These are phyloP conservation scores for Leiothrix lutea DNA, from an alignment of 2,113 vertebrate species.

Conservation along the genomic window DNA sequence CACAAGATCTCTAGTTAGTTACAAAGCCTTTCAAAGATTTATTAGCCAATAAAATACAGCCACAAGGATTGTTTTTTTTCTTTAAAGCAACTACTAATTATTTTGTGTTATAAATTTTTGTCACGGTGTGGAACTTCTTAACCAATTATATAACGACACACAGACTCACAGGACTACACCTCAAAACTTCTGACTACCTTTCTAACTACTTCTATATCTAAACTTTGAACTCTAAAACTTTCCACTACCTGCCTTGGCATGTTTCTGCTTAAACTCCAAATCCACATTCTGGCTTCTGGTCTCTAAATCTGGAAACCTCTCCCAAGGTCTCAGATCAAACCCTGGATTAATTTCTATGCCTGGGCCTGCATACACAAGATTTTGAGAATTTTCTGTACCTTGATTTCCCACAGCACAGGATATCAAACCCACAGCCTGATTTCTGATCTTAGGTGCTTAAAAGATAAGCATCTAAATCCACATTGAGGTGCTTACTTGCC, in stretches of 20 bases:
- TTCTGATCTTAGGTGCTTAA: not conserved
- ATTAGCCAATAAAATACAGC: not conserved
- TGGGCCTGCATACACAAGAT: not conserved
- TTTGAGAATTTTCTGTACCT: not conserved
- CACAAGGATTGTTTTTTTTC: not conserved
- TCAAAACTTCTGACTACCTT: not conserved
- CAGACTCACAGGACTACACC: not conserved
- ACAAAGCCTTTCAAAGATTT: not conserved
- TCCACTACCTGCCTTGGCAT: not conserved
- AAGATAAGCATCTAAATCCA: not conserved
- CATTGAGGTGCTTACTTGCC: not conserved
- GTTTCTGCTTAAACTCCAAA: not conserved
- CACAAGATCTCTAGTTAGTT: not conserved
- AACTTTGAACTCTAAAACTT: not conserved
- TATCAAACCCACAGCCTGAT: not conserved
- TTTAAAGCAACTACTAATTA: not conserved
- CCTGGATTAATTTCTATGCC: not conserved
- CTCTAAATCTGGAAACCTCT: not conserved
- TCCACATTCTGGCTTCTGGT: not conserved
- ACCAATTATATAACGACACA: not conserved
- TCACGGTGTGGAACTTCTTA: not conserved
- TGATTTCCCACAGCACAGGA: not conserved
- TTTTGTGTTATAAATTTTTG: not conserved
- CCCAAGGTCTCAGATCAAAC: not conserved
- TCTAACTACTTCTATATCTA: not conserved